Evolutionary conservation across 2,888 invertebrate species (phyloP).

Genomic region (Pammene aurita): DNA sequence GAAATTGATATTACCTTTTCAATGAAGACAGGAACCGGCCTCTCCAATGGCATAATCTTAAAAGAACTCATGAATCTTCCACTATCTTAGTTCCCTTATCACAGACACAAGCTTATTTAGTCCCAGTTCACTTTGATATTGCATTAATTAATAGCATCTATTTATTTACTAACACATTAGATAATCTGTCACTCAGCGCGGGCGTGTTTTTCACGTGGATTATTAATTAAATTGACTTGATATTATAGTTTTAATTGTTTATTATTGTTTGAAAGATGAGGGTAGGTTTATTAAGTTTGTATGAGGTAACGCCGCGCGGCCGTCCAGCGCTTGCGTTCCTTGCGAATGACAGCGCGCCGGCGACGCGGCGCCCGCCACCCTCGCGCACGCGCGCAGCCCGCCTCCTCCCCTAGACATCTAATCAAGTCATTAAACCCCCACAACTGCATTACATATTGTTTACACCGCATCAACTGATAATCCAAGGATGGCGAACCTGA

Average conservation of each 20-base stretch:
- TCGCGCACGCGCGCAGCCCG: slow-evolving; percentile 52
- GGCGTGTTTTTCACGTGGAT: slow-evolving; percentile 50
- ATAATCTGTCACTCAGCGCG: slow-evolving; percentile 64
- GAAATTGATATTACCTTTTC: slow-evolving; percentile 67
- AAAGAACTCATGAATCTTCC: slow-evolving; percentile 65
- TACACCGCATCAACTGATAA: slow-evolving; percentile 59
- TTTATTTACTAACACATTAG: slow-evolving; percentile 61
- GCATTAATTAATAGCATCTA: slow-evolving; percentile 59
- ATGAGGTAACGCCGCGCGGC: slow-evolving; percentile 54
- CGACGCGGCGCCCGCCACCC: slow-evolving; percentile 51
- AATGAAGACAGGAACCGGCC: slow-evolving; percentile 72
- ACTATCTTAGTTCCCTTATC: slow-evolving; percentile 59
- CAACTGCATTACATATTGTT: slow-evolving; percentile 60
- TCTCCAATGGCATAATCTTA: slow-evolving; percentile 74
- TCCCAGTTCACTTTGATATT: slow-evolving; percentile 57
- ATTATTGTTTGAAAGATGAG: slow-evolving; percentile 48
- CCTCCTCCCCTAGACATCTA: slow-evolving; percentile 66
- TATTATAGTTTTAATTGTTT: slow-evolving; percentile 45
- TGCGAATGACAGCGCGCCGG: slow-evolving; percentile 60
- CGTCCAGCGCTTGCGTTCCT: slow-evolving; percentile 66
- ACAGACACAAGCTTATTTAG: slow-evolving; percentile 53
- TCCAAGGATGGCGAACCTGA: slow-evolving; percentile 53
- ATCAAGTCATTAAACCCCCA: slow-evolving; percentile 53
- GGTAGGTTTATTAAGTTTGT: slow-evolving; percentile 54
- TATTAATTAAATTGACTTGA: slow-evolving; percentile 39